A percentile compares a stretch with the other conserved stretches of the same genome.
These are phyloP conservation scores for Ellobium chinense DNA, from an alignment of 2,888 invertebrate genomes.

Conservation along the genomic window DNA sequence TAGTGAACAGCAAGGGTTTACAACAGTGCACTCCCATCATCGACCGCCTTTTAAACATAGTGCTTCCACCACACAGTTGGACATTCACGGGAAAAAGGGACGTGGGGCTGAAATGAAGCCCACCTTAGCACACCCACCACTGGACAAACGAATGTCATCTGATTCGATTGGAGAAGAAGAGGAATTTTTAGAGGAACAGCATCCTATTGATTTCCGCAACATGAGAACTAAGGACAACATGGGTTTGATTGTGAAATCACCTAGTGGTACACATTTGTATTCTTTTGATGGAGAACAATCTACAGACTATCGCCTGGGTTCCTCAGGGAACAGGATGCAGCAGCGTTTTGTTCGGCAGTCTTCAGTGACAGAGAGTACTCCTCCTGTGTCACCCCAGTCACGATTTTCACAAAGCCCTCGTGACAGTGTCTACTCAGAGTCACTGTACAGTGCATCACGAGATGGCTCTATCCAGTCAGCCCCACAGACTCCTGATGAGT, in stretches of 20 bases:
- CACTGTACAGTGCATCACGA: constrained; percentile 53
- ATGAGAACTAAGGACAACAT: constrained; percentile 39
- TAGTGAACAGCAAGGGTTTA: constrained; percentile 42
- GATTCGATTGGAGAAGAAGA: constrained; percentile 35
- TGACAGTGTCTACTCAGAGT: constrained; percentile 68
- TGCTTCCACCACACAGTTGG: constrained; percentile 22
- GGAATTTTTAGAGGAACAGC: not conserved
- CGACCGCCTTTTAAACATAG: constrained; percentile 33
- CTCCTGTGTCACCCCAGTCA: constrained; percentile 66
- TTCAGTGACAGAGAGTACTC: constrained; percentile 62
- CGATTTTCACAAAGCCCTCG: constrained; percentile 66
- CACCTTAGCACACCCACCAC: constrained; percentile 13
- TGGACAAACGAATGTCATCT: constrained; percentile 25
- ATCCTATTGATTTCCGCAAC: constrained; percentile 7
- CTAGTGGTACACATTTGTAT: constrained; percentile 72
- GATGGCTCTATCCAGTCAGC: constrained; percentile 42
- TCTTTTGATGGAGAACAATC: constrained; percentile 58
- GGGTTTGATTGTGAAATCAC: constrained; percentile 65
- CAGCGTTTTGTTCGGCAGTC: constrained; percentile 49
- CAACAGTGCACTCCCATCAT: not conserved
- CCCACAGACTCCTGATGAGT: constrained; percentile 51
- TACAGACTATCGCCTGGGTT: constrained; percentile 20
- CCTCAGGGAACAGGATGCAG: constrained; percentile 18
- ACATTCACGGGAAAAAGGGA: not conserved
- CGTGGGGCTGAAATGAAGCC: not conserved